Conservation (phyloP, 2,888 invertebrate species). For the Ormia ochracea region DNA sequence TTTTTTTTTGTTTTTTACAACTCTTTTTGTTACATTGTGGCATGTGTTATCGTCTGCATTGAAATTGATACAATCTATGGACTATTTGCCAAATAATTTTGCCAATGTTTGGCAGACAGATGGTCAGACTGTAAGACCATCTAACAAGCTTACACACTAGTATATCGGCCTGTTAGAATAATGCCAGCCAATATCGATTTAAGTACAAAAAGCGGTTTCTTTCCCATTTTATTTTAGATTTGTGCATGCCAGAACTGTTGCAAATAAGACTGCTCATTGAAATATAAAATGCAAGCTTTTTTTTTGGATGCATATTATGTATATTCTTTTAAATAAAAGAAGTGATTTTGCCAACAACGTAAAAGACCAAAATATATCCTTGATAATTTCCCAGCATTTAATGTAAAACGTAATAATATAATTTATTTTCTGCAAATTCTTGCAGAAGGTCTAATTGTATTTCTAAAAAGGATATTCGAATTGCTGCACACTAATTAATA, state of each 20-base stretch:
- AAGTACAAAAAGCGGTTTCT: background rate
- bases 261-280: background rate
- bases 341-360: conserved; percentile 24
- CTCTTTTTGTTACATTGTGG: background rate
- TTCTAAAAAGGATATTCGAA: background rate
- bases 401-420: background rate
- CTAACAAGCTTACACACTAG: background rate
- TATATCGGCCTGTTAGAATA: conserved; percentile 23
- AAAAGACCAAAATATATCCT: conserved; percentile 7
- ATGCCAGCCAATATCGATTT: conserved; percentile 58
- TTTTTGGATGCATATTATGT: background rate
- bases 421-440: background rate
- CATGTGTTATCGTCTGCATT: conserved; percentile 33
- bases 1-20: background rate
- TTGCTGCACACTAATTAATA: too few relatives aligned
- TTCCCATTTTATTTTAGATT: background rate
- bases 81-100: conserved; percentile 47
- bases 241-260: background rate
- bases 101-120: conserved; percentile 39
- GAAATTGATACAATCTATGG: conserved; percentile 29
- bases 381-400: conserved; percentile 9
- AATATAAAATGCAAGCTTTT: conserved; percentile 2
- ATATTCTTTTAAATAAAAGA: background rate
- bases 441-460: background rate
- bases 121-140: conserved; percentile 17